Percentiles rank a stretch among this genome's conserved stretches.
Conservation (phyloP, 1,140 invertebrate genomes). For the Melitaea cinxia region DNA sequence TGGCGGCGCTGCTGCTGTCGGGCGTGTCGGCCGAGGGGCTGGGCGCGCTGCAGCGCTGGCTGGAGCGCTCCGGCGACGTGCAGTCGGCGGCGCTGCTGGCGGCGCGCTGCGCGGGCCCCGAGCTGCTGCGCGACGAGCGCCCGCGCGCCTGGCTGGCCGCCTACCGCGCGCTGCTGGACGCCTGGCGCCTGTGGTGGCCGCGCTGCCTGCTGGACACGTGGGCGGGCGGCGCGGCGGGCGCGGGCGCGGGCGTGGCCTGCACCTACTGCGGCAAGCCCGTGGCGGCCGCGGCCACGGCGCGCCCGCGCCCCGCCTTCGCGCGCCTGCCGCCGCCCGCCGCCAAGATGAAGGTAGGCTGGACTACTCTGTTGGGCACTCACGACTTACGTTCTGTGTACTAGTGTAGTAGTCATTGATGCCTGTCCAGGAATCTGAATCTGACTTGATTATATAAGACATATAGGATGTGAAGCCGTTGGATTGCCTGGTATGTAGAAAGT, state of each 20-base stretch:
- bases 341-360: constrained; percentile 64
- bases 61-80: constrained; percentile 95
- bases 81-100: constrained; percentile 94
- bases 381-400: no score
- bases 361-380: no score
- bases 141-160: constrained; percentile 87
- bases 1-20: constrained; percentile 91
- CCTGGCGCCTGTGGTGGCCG: constrained; percentile 89
- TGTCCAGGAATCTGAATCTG: no score
- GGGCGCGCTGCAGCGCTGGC: constrained; percentile 92
- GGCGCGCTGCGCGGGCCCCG: constrained; percentile 86
- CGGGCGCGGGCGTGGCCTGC: constrained; percentile 92
- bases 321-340: constrained; percentile 81
- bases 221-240: constrained; percentile 45
- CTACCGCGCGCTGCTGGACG: constrained; percentile 87
- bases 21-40: constrained; percentile 85
- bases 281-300: constrained; percentile 86
- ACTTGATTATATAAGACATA: no score
- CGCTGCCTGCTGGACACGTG: constrained; percentile 86
- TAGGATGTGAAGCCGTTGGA: no score
- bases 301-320: constrained; percentile 83
- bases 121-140: constrained; percentile 83
- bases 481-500: no score
- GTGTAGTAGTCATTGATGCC: no score
- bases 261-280: constrained; percentile 97